A percentile compares a stretch with the other conserved stretches of the same genome.
These are phyloP conservation scores for Halcyon malimbica DNA, from an alignment of 2,113 vertebrate species.

Conservation along the genomic window DNA sequence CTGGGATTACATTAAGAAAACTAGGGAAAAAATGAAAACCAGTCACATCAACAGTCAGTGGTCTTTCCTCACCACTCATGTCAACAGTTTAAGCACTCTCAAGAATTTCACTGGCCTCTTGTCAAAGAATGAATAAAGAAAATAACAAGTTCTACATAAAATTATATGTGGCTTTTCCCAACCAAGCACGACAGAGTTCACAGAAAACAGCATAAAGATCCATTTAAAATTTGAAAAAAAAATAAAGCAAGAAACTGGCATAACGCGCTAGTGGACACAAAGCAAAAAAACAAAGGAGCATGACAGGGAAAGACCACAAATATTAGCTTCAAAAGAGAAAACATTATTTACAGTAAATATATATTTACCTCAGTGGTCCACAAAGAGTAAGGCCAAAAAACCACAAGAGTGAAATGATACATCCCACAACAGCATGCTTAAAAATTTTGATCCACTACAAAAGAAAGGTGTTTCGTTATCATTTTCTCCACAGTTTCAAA, in stretches of 20 bases:
- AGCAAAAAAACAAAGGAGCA: neutral
- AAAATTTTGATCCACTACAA: conserved; percentile 95
- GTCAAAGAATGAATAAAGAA: neutral
- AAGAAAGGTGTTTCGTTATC: conserved; percentile 37
- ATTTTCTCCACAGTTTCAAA: neutral
- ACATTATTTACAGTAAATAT: neutral
- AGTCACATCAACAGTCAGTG: neutral
- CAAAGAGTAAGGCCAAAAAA: conserved; percentile 98
- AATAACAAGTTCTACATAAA: neutral
- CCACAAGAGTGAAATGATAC: conserved; percentile 93
- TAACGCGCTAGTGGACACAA: neutral
- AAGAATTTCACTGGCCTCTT: neutral
- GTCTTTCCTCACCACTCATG: neutral
- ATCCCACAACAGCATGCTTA: conserved; percentile 93
- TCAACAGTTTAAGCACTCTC: neutral
- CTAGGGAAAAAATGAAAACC: neutral
- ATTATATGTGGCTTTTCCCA: neutral
- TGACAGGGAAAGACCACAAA: neutral
- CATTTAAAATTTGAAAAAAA: neutral
- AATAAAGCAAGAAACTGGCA: neutral
- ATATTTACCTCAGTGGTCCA: conserved; percentile 93
- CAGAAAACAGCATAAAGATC: neutral
- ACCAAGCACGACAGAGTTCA: neutral
- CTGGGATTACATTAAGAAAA: neutral
- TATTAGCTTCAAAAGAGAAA: neutral